Base-by-base conservation (phyloP, 2,797 vertebrate species). In the Rhinogobio ventralis region DNA sequence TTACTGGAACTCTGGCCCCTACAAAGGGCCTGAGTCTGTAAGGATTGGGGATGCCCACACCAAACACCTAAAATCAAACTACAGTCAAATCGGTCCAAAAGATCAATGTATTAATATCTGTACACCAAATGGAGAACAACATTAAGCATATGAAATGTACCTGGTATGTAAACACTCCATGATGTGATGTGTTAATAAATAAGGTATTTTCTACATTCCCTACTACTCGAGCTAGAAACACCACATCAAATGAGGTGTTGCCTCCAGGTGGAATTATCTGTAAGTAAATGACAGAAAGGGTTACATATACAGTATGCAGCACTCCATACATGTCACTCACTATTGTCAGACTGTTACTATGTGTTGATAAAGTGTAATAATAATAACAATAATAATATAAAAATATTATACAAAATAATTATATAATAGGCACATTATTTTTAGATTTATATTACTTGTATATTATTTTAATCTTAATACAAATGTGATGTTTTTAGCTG, bases 181-280 rank as follows among this genome's bases (percentile, higher is more conserved):
- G 98, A 95, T 98, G 97, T 87, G 98, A 99, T 86, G 98, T 99
- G 89, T 99, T 99, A 97, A 99, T 99, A 99, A 99, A 99, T 98
- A 99, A 99, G 93, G 98, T 99, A 94, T 99, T 99, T 96, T 99
- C 98, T 96, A 99, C 97, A 92, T 99, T 99, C 90, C 98, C 98
- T 91, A 99, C 97, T 91, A 98, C 97, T 95, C 98, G 96, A 89
- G 97, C 97, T 0, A 99, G 97, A 94, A 99, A 99, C 93, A 99
- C 98, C 9, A 99, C 97, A 94, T 99, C 98, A 76, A 99, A 99
- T 17, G 98, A 99, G 0, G 98, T 99, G 94, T 99, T 99, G 81
- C 98, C 98, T 93, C 97, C 98, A 77, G 98, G 98, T 91, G 97
- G 96, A 92, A 99, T 99, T 95, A 99, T 97, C 98, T 99, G 95